Conservation (phyloP, 2,888 invertebrate genomes). For the Blastobasis adustella region DNA sequence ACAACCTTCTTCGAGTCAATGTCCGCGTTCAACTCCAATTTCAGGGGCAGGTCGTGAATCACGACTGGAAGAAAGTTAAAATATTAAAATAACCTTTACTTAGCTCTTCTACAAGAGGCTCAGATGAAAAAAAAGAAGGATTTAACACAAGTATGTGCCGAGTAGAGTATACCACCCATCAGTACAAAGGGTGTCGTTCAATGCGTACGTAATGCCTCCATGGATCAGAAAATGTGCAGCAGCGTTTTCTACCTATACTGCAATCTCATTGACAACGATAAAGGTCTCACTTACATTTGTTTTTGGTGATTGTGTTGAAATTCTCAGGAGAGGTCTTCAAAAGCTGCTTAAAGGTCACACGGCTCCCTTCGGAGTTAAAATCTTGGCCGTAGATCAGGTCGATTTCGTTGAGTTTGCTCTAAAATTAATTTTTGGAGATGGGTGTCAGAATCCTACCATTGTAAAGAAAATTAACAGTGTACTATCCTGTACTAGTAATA, state of each 20-base stretch:
- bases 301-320: slow-evolving; percentile 67
- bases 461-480: no score
- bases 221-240: no score
- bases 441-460: no score
- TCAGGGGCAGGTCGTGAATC: slow-evolving; percentile 69
- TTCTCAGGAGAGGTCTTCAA: slow-evolving; percentile 51
- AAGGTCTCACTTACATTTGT: slow-evolving; percentile 45
- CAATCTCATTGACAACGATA: not conserved
- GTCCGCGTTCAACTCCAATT: slow-evolving; percentile 71
- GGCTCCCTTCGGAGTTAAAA: slow-evolving; percentile 70
- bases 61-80: slow-evolving; percentile 46
- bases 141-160: not conserved
- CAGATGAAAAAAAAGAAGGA: not conserved
- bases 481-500: no score
- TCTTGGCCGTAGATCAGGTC: slow-evolving; percentile 78
- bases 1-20: slow-evolving; percentile 72
- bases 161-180: no score
- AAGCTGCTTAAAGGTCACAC: slow-evolving; percentile 64
- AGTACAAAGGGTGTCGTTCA: no score
- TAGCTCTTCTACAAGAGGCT: not conserved
- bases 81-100: not conserved
- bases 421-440: not conserved
- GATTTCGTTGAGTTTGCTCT: slow-evolving; percentile 53
- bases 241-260: no score
- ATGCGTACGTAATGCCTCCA: no score